Conservation (phyloP, 64 coral and sea anemone species). For the Stichodactyla mertensii region DNA sequence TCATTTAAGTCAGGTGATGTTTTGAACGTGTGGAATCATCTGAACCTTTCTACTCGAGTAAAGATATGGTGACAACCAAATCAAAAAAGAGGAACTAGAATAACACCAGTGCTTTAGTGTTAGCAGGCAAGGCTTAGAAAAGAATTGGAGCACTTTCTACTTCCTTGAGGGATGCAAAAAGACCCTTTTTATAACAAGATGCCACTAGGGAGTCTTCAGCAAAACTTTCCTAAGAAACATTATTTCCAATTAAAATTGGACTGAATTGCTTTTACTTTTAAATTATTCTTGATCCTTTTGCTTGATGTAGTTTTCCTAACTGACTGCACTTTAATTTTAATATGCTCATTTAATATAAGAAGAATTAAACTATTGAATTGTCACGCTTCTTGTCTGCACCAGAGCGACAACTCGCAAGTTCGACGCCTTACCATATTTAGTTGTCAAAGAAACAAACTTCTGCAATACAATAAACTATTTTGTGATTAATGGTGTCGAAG, state of each 20-base stretch:
- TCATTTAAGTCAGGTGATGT: not conserved
- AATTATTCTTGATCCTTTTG: not conserved
- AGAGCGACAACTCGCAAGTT: not conserved
- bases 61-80: not conserved
- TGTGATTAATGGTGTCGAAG: not conserved
- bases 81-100: not conserved
- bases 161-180: too few species aligned
- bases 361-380: not conserved
- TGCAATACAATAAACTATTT: not conserved
- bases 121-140: not conserved
- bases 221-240: too few species aligned
- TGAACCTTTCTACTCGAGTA: too few species aligned
- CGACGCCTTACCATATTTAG: not conserved
- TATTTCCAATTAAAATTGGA: too few species aligned
- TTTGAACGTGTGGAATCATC: not conserved
- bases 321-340: not conserved
- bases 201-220: too few species aligned
- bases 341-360: not conserved
- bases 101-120: not conserved
- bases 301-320: not conserved
- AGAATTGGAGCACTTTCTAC: not conserved
- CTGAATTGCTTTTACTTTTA: too few species aligned
- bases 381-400: not conserved
- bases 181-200: too few species aligned
- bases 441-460: not conserved